Evolutionary conservation across 2,113 vertebrate genomes (phyloP).

Genomic region (Apteryx mantelli): DNA sequence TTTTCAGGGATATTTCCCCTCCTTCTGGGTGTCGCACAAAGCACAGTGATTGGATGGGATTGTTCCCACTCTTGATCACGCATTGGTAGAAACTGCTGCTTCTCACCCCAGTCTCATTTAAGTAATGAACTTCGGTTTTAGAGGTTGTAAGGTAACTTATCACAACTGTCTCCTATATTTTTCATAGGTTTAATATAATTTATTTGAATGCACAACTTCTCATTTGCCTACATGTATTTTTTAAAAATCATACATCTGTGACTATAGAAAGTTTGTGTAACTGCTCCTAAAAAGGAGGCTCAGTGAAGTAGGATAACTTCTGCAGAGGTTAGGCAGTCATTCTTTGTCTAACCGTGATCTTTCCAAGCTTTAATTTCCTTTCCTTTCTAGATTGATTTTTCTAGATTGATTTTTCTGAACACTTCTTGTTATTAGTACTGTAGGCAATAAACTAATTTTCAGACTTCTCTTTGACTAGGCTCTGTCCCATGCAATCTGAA

Average conservation of each 20-base stretch:
- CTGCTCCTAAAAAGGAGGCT: not conserved
- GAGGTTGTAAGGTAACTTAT: not conserved
- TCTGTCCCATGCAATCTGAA: not conserved
- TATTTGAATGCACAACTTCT: not conserved
- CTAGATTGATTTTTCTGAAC: not conserved
- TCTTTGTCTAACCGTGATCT: not conserved
- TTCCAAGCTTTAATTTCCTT: not conserved
- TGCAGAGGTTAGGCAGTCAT: not conserved
- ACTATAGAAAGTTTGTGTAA: not conserved
- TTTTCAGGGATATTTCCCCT: not conserved
- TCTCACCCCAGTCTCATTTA: fast-evolving
- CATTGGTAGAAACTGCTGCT: not conserved
- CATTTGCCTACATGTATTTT: fast-evolving
- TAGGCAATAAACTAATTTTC: fast-evolving
- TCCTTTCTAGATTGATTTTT: not conserved
- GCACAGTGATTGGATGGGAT: not conserved
- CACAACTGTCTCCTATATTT: fast-evolving
- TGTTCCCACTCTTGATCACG: not conserved
- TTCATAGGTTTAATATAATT: not conserved
- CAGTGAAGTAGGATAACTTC: not conserved
- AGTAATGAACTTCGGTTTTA: not conserved
- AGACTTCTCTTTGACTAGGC: not conserved
- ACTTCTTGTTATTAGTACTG: not conserved
- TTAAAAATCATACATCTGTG: fast-evolving
- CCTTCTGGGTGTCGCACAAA: not conserved